Evolutionary conservation across 2,113 vertebrate genomes (phyloP).

Genomic region (Thermophis baileyi): DNA sequence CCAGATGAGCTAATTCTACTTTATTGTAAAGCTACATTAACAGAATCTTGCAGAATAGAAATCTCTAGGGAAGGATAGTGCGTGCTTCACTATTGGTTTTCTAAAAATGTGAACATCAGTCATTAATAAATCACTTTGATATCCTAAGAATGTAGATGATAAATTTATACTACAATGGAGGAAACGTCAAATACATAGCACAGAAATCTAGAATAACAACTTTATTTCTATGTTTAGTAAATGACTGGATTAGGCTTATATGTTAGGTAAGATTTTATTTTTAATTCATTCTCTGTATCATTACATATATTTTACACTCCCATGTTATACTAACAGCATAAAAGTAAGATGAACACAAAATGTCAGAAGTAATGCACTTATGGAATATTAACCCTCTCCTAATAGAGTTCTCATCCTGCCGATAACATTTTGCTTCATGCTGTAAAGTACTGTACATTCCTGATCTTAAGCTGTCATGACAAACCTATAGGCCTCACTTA

Average conservation of each 20-base stretch:
- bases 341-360: constrained; percentile 6
- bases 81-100: constrained; percentile 14
- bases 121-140: constrained; percentile 24
- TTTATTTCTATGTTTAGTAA: constrained; percentile 39
- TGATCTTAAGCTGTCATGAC: not conserved
- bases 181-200: constrained; percentile 27
- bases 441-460: not conserved
- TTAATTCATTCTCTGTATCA: constrained; percentile 23
- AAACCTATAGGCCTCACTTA: accelerated
- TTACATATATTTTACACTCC: constrained; percentile 2
- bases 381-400: not conserved
- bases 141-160: constrained; percentile 19
- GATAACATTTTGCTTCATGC: not conserved
- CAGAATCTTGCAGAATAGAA: not conserved
- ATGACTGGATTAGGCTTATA: constrained; percentile 28
- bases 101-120: constrained; percentile 25
- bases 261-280: constrained; percentile 32
- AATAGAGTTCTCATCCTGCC: constrained; percentile 16
- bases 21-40: not conserved
- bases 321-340: not conserved
- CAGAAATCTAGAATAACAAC: constrained; percentile 9
- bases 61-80: not conserved
- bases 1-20: not conserved
- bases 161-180: constrained; percentile 16
- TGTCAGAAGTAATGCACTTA: not conserved